A percentile compares a stretch with the other conserved stretches of the same genome.
These are phyloP conservation scores for Napeogenes sylphis DNA, from an alignment of 2,888 invertebrate genomes.

Conservation along the genomic window DNA sequence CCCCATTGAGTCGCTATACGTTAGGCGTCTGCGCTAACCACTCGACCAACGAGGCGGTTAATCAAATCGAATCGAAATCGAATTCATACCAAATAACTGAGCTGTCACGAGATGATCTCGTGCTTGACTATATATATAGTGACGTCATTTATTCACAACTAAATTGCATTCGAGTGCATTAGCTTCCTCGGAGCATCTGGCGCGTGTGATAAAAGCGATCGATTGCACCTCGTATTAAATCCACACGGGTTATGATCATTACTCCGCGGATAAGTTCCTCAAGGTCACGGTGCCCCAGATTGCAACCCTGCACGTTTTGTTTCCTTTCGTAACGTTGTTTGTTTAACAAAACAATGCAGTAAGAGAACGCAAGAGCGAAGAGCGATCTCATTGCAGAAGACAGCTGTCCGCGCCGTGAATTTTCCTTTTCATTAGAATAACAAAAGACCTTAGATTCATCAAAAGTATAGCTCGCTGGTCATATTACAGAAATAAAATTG, in stretches of 20 bases:
- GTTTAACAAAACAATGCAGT: slow-evolving; percentile 18
- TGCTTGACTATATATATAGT: too few relatives aligned
- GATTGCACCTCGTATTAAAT: slow-evolving; percentile 11
- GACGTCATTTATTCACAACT: neutral
- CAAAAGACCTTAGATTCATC: slow-evolving; percentile 6
- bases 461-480: neutral
- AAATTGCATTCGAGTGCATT: slow-evolving; percentile 15
- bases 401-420: slow-evolving; percentile 6
- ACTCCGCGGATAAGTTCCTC: slow-evolving; percentile 12
- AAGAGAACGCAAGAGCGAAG: slow-evolving; percentile 14
- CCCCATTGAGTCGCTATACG: too few relatives aligned
- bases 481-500: slow-evolving; percentile 27
- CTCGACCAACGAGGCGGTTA: too few relatives aligned
- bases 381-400: slow-evolving; percentile 14
- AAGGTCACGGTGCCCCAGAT: slow-evolving; percentile 23
- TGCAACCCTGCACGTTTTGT: slow-evolving; percentile 16
- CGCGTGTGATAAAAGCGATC: slow-evolving; percentile 7
- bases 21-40: too few relatives aligned
- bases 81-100: too few relatives aligned
- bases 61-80: too few relatives aligned
- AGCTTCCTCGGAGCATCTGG: slow-evolving; percentile 10
- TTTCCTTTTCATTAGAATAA: slow-evolving; percentile 3
- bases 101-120: too few relatives aligned
- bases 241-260: slow-evolving; percentile 13
- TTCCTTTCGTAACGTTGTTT: slow-evolving; percentile 12